phyloP scores from a whole-genome alignment of 2,888 invertebrate genomes.

The Andrena praecox region DNA sequence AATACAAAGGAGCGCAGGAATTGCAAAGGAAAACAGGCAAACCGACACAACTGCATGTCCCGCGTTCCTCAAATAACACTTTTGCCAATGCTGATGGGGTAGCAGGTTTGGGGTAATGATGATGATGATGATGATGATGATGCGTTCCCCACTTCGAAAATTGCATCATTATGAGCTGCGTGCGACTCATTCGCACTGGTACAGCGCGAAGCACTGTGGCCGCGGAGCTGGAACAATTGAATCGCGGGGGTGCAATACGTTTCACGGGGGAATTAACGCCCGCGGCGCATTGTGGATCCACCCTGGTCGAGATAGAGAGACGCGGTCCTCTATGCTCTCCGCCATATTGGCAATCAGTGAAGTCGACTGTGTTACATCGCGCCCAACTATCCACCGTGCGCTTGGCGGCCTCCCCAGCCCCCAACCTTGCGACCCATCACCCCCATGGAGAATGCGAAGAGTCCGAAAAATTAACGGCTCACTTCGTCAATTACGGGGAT shows the following conservation, averaged over 20 bases:
- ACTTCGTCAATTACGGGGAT: slow-evolving; percentile 48
- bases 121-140: slow-evolving; percentile 22
- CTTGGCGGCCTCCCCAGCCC: slow-evolving; percentile 32
- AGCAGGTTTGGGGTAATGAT: slow-evolving; percentile 6
- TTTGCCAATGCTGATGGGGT: slow-evolving; percentile 11
- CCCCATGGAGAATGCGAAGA: slow-evolving; percentile 22
- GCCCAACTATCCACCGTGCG: slow-evolving; percentile 41
- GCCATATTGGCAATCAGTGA: slow-evolving; percentile 82
- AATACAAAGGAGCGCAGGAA: neutral
- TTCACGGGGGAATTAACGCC: slow-evolving; percentile 84
- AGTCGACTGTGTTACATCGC: slow-evolving; percentile 74
- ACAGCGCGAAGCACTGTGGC: slow-evolving; percentile 43
- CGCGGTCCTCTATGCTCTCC: slow-evolving; percentile 57
- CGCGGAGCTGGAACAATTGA: slow-evolving; percentile 80
- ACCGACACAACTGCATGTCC: neutral
- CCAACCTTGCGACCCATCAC: slow-evolving; percentile 8
- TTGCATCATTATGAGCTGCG: slow-evolving; percentile 66
- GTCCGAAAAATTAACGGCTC: slow-evolving; percentile 62
- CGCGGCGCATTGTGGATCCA: slow-evolving; percentile 79
- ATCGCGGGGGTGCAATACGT: slow-evolving; percentile 82
- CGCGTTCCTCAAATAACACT: slow-evolving; percentile 20
- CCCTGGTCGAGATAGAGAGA: slow-evolving; percentile 62
- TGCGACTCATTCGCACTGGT: slow-evolving; percentile 44
- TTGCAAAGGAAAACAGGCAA: neutral
- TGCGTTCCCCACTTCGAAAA: slow-evolving; percentile 45